Base-by-base conservation (phyloP, 2,888 invertebrate genomes). In the Linyphia triangularis region DNA sequence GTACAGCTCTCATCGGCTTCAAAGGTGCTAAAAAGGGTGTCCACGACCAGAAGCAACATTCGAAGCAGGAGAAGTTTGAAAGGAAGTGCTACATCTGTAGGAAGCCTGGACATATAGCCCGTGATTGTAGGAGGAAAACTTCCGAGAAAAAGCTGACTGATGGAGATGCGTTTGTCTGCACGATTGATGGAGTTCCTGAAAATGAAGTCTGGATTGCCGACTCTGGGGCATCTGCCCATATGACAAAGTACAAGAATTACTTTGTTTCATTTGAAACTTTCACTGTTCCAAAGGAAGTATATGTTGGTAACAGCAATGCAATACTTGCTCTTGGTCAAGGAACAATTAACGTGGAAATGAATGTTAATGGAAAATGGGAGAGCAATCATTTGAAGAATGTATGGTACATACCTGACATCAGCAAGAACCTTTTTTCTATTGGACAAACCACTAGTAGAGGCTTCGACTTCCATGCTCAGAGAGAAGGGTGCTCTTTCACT, bases 401-500 rank as follows among this genome's bases (percentile, higher is more conserved):
- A 13, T 81, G 81, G 61, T 72, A 63, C 37, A 40, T 72, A n/a
- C 37, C 57, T n/a, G 72, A 72, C 16, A 59, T 69, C 22, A 57
- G 24, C 30, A 81, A 69, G 57, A 81, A 81, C 19, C 22, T 81
- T 2, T 81, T 81, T 59, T 81, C 81, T 22, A 69, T 81, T 22
- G 28, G 79, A 3, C n/a, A 65, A 26, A 69, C 79, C 9, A 30
- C 69, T 2, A 40, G 40, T 40, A 40, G 16, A 40, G 40, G 40
- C 9, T 40, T 13, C 40, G 16, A 40, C 9, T 40, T 40, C 40
- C 2, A 19, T 2, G 40, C 61, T 19, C 10, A n/a, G 10, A 37
- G 28, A 6, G n/a, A 16, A 19, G 33, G 28, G 5, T 69, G 57
- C 69, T 69, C 28, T 9, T 69, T 82, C 51, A n/a, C 30, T 7